Evolutionary conservation across 2,888 invertebrate species (phyloP).

Genomic region (Campoletis raptor): DNA sequence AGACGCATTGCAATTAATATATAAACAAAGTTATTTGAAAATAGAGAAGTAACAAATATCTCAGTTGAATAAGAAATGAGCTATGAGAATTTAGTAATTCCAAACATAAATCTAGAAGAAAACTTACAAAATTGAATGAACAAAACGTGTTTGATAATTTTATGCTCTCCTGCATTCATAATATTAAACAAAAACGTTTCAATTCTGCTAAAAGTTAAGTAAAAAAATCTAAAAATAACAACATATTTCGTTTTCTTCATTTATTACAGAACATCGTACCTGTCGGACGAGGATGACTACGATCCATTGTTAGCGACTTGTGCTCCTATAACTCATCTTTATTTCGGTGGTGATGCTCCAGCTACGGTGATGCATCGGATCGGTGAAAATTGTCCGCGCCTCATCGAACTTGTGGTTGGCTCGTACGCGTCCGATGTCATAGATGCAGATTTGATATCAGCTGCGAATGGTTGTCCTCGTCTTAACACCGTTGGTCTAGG

Average conservation of each 20-base stretch:
- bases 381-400: constrained; percentile 78
- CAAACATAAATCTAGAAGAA: no score
- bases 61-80: no score
- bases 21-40: no score
- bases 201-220: background rate
- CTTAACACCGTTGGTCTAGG: constrained; percentile 81
- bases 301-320: constrained; percentile 76
- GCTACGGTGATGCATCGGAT: constrained; percentile 75
- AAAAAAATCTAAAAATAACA: background rate
- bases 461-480: constrained; percentile 79
- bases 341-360: constrained; percentile 80
- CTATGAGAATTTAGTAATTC: no score
- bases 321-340: constrained; percentile 82
- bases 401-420: constrained; percentile 81
- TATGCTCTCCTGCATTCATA: no score
- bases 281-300: constrained; percentile 79
- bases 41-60: no score
- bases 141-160: background rate
- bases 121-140: background rate
- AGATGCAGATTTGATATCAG: constrained; percentile 77
- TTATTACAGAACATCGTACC: constrained; percentile 77
- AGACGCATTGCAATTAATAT: no score
- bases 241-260: background rate
- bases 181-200: no score
- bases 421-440: constrained; percentile 78